Percentiles rank a stretch among this genome's conserved stretches.
Evolutionary conservation across 2,888 invertebrate species (phyloP).

Genomic region (Stenolophus ochropezus): DNA sequence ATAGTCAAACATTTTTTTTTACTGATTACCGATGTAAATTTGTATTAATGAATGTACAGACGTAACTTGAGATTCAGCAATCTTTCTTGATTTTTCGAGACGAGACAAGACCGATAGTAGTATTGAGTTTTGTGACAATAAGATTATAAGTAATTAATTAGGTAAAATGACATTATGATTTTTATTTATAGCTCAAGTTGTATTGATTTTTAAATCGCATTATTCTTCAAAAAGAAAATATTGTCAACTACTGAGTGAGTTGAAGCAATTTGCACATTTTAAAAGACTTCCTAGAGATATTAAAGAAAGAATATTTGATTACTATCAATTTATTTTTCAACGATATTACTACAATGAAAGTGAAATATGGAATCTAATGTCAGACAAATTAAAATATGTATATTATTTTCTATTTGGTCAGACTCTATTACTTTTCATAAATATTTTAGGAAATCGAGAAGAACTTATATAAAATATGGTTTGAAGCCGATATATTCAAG

Average conservation of each 20-base stretch:
- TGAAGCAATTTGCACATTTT: slow-evolving; percentile 21
- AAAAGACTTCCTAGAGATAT: slow-evolving; percentile 19
- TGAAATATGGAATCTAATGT: slow-evolving; percentile 37
- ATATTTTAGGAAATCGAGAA: neutral
- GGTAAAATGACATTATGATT: neutral
- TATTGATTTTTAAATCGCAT: slow-evolving; percentile 29
- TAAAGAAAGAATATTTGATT: slow-evolving; percentile 25
- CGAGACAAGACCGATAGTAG: too few relatives aligned
- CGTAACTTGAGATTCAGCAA: too few relatives aligned
- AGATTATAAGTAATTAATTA: neutral
- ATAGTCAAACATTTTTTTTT: too few relatives aligned
- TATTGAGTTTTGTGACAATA: too few relatives aligned
- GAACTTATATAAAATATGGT: neutral
- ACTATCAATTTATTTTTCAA: slow-evolving; percentile 44
- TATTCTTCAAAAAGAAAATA: slow-evolving; percentile 34
- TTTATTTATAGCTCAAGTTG: slow-evolving; percentile 34
- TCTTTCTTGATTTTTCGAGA: too few relatives aligned
- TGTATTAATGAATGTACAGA: too few relatives aligned
- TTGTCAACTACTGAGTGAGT: slow-evolving; percentile 20
- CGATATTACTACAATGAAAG: slow-evolving; percentile 43
- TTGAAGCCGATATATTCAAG: neutral
- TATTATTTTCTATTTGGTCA: neutral
- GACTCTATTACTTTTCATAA: neutral
- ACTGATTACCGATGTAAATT: too few relatives aligned
- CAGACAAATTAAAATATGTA: slow-evolving; percentile 48